Evolutionary conservation across 2,113 vertebrate genomes (phyloP).

Genomic region (Mirza zaza): DNA sequence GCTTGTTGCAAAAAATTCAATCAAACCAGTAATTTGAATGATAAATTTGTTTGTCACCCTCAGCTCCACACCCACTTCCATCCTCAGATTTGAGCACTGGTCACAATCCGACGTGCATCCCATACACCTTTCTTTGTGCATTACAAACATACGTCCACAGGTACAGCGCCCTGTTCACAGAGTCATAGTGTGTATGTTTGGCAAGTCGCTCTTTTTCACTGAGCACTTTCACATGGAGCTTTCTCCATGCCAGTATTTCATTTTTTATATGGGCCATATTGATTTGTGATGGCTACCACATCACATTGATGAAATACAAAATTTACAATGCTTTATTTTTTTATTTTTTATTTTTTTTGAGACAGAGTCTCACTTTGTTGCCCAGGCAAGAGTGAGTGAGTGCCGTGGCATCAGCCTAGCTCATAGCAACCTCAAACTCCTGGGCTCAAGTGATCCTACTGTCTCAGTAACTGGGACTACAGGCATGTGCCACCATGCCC

Average conservation of each 20-base stretch:
- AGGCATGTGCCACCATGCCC: no score
- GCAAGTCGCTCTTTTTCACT: not conserved
- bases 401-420: no score
- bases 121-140: not conserved
- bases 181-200: not conserved
- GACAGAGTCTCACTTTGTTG: no score
- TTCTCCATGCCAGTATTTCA: not conserved
- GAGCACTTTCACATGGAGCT: not conserved
- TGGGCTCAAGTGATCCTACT: no score
- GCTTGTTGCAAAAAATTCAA: not conserved
- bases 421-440: no score
- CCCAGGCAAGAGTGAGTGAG: no score
- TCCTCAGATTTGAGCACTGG: not conserved
- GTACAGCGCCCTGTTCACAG: not conserved
- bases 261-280: not conserved
- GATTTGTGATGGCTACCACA: not conserved
- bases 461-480: no score
- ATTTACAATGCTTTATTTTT: not conserved
- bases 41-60: not conserved
- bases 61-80: not conserved
- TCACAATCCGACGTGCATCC: not conserved
- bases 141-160: not conserved
- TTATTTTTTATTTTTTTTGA: no score
- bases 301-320: not conserved
- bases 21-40: constrained; percentile 3